Evolutionary conservation across 2,888 invertebrate species (phyloP).

Genomic region (Rotaria socialis): DNA sequence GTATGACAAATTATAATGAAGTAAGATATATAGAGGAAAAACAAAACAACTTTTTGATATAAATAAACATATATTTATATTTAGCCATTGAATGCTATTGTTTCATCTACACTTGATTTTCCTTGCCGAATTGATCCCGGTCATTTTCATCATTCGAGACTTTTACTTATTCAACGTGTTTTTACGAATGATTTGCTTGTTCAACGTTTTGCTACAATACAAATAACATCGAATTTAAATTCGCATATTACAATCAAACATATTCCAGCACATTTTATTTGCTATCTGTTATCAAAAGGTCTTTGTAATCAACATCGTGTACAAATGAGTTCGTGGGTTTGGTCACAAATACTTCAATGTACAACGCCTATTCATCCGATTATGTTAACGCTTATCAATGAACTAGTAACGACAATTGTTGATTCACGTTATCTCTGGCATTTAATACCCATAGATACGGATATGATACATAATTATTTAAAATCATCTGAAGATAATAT

Average conservation of each 20-base stretch:
- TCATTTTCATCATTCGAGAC: not conserved
- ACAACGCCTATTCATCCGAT: slow-evolving; percentile 42
- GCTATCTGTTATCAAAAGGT: slow-evolving; percentile 7
- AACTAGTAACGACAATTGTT: slow-evolving; percentile 15
- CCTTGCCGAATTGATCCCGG: not conserved
- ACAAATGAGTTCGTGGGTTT: slow-evolving; percentile 39
- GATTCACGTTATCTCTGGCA: not conserved
- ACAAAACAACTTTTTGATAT: no score
- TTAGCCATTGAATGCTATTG: slow-evolving; percentile 7
- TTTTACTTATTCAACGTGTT: slow-evolving; percentile 10
- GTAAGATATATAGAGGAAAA: not conserved
- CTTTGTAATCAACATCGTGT: slow-evolving; percentile 37
- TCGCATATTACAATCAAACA: slow-evolving; percentile 36
- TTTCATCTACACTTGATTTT: slow-evolving; percentile 20
- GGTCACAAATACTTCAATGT: slow-evolving; percentile 40
- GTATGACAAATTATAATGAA: slow-evolving; percentile 21
- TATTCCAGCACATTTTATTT: slow-evolving; percentile 25
- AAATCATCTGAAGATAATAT: not conserved
- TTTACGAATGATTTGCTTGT: slow-evolving; percentile 33
- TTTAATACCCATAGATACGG: not conserved
- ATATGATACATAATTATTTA: not conserved
- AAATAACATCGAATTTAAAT: slow-evolving; percentile 42
- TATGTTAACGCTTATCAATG: slow-evolving; percentile 43
- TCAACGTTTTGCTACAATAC: slow-evolving; percentile 36
- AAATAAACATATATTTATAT: not conserved